Evolutionary conservation across 2,888 invertebrate species (phyloP).

Genomic region (Ophonus ardosiacus): DNA sequence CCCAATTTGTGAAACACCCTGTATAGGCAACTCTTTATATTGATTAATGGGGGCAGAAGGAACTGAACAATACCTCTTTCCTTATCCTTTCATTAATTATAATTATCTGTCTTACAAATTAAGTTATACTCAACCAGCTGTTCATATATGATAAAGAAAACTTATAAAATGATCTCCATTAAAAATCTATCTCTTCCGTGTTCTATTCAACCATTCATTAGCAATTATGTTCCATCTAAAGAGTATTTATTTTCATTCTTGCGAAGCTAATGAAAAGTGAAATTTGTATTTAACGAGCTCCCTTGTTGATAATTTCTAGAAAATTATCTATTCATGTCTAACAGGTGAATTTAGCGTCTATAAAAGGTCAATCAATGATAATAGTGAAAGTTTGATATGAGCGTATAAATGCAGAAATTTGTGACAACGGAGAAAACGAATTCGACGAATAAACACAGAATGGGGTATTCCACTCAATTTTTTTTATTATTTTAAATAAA

Average conservation of each 20-base stretch:
- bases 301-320: neutral
- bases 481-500: too few species aligned
- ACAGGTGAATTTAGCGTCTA: neutral
- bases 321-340: neutral
- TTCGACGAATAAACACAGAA: neutral
- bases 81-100: neutral
- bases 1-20: too few species aligned
- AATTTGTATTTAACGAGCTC: neutral
- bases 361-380: neutral
- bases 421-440: neutral
- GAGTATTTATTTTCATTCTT: neutral
- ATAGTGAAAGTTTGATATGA: neutral
- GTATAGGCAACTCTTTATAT: neutral
- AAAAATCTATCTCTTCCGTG: neutral
- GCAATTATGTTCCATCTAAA: too few species aligned
- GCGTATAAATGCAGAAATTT: neutral
- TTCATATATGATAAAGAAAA: neutral
- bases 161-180: too few species aligned
- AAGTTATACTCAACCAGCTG: neutral
- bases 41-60: neutral
- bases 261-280: neutral
- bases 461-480: too few species aligned
- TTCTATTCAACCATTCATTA: neutral
- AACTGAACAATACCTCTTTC: neutral
- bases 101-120: neutral